These are phyloP conservation scores for Catajapyx aquilonaris DNA, from an alignment of 1,140 invertebrate genomes.

Conservation along the genomic window DNA sequence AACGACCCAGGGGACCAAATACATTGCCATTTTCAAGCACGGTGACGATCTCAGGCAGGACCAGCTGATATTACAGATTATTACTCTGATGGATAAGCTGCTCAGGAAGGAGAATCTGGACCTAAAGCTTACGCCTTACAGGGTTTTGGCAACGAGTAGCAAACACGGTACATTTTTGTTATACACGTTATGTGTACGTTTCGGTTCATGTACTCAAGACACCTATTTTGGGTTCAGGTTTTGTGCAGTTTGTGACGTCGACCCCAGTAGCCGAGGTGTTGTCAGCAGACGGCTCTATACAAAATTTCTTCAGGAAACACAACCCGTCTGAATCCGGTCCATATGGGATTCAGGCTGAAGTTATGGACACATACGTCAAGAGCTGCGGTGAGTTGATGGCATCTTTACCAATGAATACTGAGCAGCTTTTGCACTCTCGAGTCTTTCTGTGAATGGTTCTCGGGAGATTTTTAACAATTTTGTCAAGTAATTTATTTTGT, in stretches of 20 bases:
- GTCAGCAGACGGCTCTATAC: conserved; percentile 62
- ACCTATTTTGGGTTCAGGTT: conserved; percentile 29
- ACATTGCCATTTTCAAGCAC: conserved; percentile 94
- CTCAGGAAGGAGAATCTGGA: conserved; percentile 83
- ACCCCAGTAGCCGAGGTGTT: conserved; percentile 78
- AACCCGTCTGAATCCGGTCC: conserved; percentile 68
- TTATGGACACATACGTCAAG: conserved; percentile 94
- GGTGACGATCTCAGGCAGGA: conserved; percentile 98
- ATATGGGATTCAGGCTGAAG: conserved; percentile 76
- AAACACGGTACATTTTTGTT: conserved; percentile 71
- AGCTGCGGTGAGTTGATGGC: conserved; percentile 70
- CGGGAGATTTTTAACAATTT: no score
- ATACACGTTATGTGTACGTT: no score
- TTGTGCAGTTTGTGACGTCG: conserved; percentile 94
- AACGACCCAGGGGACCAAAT: conserved; percentile 60
- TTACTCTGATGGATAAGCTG: conserved; percentile 94
- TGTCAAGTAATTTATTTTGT: conserved; percentile 5
- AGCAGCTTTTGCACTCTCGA: no score
- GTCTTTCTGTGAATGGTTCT: no score
- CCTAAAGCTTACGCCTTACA: conserved; percentile 85
- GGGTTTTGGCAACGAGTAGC: conserved; percentile 78
- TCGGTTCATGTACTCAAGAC: conserved; percentile 4
- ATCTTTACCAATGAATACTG: no score
- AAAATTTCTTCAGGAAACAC: conserved; percentile 76
- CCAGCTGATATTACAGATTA: conserved; percentile 92